phyloP scores from a whole-genome alignment of 2,797 vertebrate species.

The Florisuga fusca region DNA sequence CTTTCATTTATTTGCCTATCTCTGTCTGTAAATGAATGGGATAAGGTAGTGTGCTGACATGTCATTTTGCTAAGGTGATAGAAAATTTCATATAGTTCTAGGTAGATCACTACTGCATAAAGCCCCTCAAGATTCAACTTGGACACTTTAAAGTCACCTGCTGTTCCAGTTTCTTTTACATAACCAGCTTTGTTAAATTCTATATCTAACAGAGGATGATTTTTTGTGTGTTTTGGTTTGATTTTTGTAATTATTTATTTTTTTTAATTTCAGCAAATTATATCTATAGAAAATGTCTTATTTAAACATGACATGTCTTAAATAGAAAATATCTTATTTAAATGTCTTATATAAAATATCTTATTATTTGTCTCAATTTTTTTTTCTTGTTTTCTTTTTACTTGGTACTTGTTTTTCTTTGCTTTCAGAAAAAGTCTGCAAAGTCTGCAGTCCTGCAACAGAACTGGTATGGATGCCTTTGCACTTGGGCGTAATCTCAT shows the following conservation, averaged over 20 bases:
- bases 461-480: background rate
- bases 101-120: background rate
- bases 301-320: too few species aligned
- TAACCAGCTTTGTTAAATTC: background rate
- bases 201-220: rapidly evolving
- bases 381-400: background rate
- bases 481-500: background rate
- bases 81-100: background rate
- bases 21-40: constrained; percentile 18
- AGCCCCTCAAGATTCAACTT: background rate
- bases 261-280: background rate
- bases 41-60: background rate
- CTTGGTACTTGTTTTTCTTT: background rate
- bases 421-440: background rate
- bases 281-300: background rate
- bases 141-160: background rate
- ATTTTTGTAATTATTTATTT: too few species aligned
- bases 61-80: constrained; percentile 3
- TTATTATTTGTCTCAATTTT: too few species aligned
- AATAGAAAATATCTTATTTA: too few species aligned
- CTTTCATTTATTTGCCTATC: constrained; percentile 50
- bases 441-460: background rate
- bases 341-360: too few species aligned
- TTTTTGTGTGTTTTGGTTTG: background rate
- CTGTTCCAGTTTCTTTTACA: background rate